Base-by-base conservation (phyloP, 2,888 invertebrate genomes). In the Candidula unifasciata region DNA sequence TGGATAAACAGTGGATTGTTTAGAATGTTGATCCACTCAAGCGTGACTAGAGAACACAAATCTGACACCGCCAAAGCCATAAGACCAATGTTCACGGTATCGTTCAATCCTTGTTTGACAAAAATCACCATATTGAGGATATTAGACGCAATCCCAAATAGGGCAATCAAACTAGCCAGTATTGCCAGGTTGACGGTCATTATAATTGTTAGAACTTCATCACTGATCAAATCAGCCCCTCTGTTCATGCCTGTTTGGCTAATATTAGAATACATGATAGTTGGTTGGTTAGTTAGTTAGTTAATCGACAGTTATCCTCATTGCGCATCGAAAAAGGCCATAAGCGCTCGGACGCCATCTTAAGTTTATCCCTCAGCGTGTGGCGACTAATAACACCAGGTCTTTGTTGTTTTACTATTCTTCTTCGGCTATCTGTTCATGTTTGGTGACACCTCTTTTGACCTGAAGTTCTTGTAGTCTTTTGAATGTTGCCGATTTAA, bases 81-180 rank as follows among this genome's bases (percentile, higher is more conserved):
- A 13, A 78, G 64, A 3, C 64, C 37, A 64, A 78, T 60, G 24
- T 64, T 78, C 1, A 64, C 77, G 24, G 77, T 78, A n/a, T 78
- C 57, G 24, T 35, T 35, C 2, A 60, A 35, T 10, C 60, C 60
- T 24, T 78, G 77, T 2, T 64, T 60, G 60, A 60, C 1, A 30
- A 64, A 78, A 74, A 74, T 33, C 21, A 74, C 54, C 18, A 74
- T 54, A 30, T 74, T 74, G 27, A 74, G 27, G 54, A 74, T 30
- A 33, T 74, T 74, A 6, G 74, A 27, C 2, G 30, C 24, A 30
- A 74, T 54, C 6, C 54, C 74, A 33, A 74, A 54, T 2, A 74
- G 54, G 16, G 30, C 27, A 30, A 74, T 54, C 30, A n/a, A 24
- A 24, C 2, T 8, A 24, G 73, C 44, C 8, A 73, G 8, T 10